Evolutionary conservation across 2,113 vertebrate genomes (phyloP).

Genomic region (Gopherus evgoodei): DNA sequence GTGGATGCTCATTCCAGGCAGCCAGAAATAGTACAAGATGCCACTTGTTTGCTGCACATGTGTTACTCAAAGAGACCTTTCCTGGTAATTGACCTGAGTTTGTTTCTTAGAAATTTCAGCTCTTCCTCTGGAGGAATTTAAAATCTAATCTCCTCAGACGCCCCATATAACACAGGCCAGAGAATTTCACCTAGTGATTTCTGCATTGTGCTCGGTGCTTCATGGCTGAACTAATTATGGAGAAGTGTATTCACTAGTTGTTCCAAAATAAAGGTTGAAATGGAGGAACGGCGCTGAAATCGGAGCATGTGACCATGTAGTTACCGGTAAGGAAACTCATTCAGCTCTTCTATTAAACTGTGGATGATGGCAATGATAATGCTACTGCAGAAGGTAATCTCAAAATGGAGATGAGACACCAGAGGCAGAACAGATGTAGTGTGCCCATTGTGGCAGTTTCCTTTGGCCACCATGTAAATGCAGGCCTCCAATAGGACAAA

Average conservation of each 20-base stretch:
- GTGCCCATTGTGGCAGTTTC: neutral
- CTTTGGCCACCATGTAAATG: neutral
- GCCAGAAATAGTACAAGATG: neutral
- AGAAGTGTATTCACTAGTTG: neutral
- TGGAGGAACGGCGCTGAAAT: neutral
- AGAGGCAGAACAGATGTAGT: neutral
- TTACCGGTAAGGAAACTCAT: neutral
- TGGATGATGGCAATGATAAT: neutral
- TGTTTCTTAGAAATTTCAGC: neutral
- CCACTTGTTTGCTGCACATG: neutral
- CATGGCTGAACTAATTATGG: constrained; percentile 1
- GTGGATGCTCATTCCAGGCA: neutral
- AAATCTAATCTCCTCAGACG: no score
- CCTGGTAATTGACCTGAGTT: neutral
- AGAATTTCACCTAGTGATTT: neutral
- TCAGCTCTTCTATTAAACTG: neutral
- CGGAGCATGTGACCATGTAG: neutral
- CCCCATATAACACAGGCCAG: neutral
- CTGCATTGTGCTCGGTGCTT: neutral
- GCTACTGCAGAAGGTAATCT: neutral
- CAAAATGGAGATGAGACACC: neutral
- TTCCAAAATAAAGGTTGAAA: neutral
- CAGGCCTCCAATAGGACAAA: neutral
- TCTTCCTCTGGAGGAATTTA: neutral
- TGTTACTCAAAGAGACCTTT: neutral